Evolutionary conservation across 2,113 vertebrate genomes (phyloP), one percentile per base, ranked within the genome.

Genomic region (Fregetta grallaria): DNA sequence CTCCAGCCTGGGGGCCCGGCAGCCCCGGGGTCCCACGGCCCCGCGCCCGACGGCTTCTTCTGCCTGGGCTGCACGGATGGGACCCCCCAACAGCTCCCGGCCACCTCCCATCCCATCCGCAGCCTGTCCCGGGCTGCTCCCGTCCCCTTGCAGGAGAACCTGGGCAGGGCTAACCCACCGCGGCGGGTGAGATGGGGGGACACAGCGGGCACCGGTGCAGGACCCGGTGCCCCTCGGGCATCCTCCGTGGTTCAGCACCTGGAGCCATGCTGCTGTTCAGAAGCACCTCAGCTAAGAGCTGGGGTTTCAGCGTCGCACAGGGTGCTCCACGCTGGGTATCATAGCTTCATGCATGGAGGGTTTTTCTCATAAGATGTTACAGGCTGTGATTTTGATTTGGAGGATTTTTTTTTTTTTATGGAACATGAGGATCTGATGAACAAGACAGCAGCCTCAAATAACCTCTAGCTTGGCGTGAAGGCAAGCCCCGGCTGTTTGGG

Each of bases 361-460:
- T 1, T 53, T 95, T 62, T 59, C 53, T 90, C 26, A 4, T 23
- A 49, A 67, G 40, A 21, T 8, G 36, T 63, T 53, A 15, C 38
- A 47, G 73, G 44, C 77, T 86, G 50, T 65, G 71, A 20, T 38
- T 92, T 53, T 71, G 55, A 63, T 67, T 13, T 16, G 59, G 50
- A 77, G 36, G 76, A 49, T 38, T 88, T 42, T 50, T 50, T 40
- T 49, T 23, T 26, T 44, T 27, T 50, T 88, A 87, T 30, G 47
- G 70, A 93, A 88, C 86, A 88, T 45, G 70, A 95, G 90, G 88
- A 82, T 86, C 58, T 92, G 94, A 90, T 86, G 90, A 96, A 84
- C 29, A 20, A 74, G 79, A 42, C 67, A 88, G 78, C 71, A 88
- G 88, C 96, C 93, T 96, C 63, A 73, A 82, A 95, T 92, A 95